phyloP scores from a whole-genome alignment of 2,888 invertebrate species.

The Hermaeophaga mercurialis region DNA sequence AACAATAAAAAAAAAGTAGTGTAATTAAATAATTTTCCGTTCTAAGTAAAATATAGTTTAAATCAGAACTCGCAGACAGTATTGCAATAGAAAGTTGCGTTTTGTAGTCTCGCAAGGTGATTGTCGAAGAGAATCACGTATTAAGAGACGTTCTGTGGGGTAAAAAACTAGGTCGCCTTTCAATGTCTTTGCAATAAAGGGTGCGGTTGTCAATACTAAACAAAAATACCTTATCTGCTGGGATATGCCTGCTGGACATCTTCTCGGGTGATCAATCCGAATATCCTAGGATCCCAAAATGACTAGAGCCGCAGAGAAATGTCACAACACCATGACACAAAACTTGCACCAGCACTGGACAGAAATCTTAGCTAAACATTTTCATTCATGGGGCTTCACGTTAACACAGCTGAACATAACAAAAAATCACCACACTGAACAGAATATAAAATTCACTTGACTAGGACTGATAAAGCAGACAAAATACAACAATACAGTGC shows the following conservation, averaged over 20 bases:
- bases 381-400: slow-evolving; percentile 19
- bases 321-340: slow-evolving; percentile 50
- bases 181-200: slow-evolving; percentile 48
- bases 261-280: slow-evolving; percentile 53
- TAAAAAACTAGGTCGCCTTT: slow-evolving; percentile 53
- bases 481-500: slow-evolving; percentile 48
- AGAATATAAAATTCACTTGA: slow-evolving; percentile 32
- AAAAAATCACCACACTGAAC: slow-evolving; percentile 30
- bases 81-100: slow-evolving; percentile 16
- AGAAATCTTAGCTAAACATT: slow-evolving; percentile 37
- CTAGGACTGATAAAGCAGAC: slow-evolving; percentile 29
- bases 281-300: slow-evolving; percentile 36
- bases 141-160: slow-evolving; percentile 41
- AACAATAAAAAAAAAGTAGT: too few relatives aligned
- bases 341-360: slow-evolving; percentile 34
- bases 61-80: not conserved
- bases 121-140: slow-evolving; percentile 21
- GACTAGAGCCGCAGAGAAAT: slow-evolving; percentile 42
- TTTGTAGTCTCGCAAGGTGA: slow-evolving; percentile 10
- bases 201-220: slow-evolving; percentile 59
- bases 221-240: slow-evolving; percentile 76
- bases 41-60: not conserved
- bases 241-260: slow-evolving; percentile 82
- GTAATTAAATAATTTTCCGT: too few relatives aligned
- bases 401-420: slow-evolving; percentile 31